These are phyloP conservation scores for Montipora sp. DNA, from an alignment of 64 coral and sea anemone species.

Conservation along the genomic window DNA sequence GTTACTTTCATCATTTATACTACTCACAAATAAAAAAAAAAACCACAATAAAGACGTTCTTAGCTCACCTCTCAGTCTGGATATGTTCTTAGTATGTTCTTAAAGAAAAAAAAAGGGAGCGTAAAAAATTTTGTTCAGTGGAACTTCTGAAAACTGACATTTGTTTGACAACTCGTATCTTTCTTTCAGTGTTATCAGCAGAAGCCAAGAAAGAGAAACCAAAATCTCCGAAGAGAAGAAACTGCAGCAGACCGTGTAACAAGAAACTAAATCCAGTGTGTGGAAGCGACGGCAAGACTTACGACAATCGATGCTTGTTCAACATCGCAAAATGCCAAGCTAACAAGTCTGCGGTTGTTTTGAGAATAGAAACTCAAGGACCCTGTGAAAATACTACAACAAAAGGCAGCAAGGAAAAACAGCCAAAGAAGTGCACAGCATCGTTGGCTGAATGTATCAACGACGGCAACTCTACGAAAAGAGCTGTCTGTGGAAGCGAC, in stretches of 20 bases:
- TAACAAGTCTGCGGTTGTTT: slow-evolving; percentile 17
- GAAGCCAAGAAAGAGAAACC: slow-evolving; percentile 25
- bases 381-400: slow-evolving; percentile 44
- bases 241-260: slow-evolving; percentile 28
- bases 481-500: slow-evolving; percentile 70
- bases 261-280: slow-evolving; percentile 48
- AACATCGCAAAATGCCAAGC: slow-evolving; percentile 77
- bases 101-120: too few relatives aligned
- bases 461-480: slow-evolving; percentile 30
- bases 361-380: slow-evolving; percentile 61
- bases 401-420: slow-evolving; percentile 44
- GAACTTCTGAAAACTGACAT: too few relatives aligned
- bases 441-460: slow-evolving; percentile 22
- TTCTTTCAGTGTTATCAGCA: background rate
- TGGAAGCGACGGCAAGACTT: slow-evolving; percentile 76
- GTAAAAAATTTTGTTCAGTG: too few relatives aligned
- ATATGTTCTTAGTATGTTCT: background rate
- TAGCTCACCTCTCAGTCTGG: too few relatives aligned
- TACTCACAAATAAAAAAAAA: too few relatives aligned
- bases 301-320: slow-evolving; percentile 64
- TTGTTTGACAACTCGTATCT: background rate
- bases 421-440: slow-evolving; percentile 20
- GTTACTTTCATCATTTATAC: too few relatives aligned
- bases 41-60: too few relatives aligned
- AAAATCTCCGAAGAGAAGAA: background rate